Evolutionary conservation across 2,797 vertebrate genomes (phyloP).

Genomic region (Peromyscus eremicus): DNA sequence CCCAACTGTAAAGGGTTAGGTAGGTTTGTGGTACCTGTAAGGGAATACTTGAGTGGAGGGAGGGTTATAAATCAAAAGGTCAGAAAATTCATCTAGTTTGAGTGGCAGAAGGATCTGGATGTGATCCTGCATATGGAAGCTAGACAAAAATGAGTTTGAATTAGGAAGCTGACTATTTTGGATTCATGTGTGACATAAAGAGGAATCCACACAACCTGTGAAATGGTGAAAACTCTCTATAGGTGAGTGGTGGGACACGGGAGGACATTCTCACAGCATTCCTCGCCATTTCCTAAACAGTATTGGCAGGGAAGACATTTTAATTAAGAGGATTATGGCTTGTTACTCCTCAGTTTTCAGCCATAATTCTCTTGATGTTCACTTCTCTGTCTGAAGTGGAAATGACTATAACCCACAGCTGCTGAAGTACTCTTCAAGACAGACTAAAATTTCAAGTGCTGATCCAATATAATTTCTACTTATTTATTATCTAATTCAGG

Average conservation of each 20-base stretch:
- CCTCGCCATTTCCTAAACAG: conserved; percentile 51
- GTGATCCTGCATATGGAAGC: neutral
- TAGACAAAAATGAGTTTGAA: conserved; percentile 10
- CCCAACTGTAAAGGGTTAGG: neutral
- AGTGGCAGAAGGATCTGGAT: neutral
- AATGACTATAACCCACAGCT: neutral
- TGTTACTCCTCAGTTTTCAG: conserved; percentile 57
- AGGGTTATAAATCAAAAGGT: neutral
- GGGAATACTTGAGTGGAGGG: neutral
- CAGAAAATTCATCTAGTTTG: neutral
- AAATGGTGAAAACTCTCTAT: neutral
- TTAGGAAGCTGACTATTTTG: neutral
- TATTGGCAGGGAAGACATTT: conserved; percentile 50
- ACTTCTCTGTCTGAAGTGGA: neutral
- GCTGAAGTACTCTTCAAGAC: neutral
- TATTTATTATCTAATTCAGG: conserved; percentile 9
- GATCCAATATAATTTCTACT: conserved; percentile 2
- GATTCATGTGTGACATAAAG: neutral
- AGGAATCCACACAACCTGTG: neutral
- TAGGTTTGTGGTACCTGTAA: neutral
- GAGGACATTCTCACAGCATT: neutral
- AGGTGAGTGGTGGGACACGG: neutral
- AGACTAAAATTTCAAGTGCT: conserved; percentile 38
- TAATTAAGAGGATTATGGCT: conserved; percentile 24
- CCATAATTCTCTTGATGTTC: conserved; percentile 36